phyloP scores from a whole-genome alignment of 2,888 invertebrate genomes.

The Aquatica leii region DNA sequence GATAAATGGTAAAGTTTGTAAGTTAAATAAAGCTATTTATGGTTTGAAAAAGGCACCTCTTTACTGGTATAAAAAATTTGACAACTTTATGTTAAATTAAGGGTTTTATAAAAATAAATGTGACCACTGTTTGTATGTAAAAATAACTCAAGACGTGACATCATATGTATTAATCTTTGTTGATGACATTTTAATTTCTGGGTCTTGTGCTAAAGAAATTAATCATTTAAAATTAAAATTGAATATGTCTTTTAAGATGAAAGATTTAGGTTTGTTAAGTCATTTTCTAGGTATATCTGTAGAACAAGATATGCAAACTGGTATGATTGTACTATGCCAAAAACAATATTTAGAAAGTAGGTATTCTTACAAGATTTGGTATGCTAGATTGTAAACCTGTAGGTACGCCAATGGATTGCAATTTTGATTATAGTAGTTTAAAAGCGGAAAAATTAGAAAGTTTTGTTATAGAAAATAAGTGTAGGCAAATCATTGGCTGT shows the following conservation, averaged over 20 bases:
- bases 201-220: slow-evolving; percentile 1
- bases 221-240: neutral
- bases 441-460: neutral
- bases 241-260: neutral
- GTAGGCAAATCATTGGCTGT: neutral
- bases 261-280: neutral
- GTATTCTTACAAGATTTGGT: neutral
- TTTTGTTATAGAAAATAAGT: neutral
- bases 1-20: neutral
- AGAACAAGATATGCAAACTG: neutral
- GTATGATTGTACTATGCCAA: neutral
- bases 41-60: neutral
- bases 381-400: slow-evolving; percentile 5
- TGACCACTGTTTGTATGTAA: slow-evolving; percentile 2
- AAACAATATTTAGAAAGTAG: slow-evolving; percentile 4
- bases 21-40: slow-evolving; percentile 1
- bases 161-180: slow-evolving; percentile 1
- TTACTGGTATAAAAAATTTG: slow-evolving; percentile 1
- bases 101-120: neutral
- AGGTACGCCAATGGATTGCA: neutral
- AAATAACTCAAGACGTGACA: neutral
- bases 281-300: neutral
- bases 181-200: slow-evolving; percentile 3
- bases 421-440: slow-evolving; percentile 3
- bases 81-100: slow-evolving; percentile 4